Conservation (phyloP, 2,797 vertebrate species). For the Helarctos malayanus region DNA sequence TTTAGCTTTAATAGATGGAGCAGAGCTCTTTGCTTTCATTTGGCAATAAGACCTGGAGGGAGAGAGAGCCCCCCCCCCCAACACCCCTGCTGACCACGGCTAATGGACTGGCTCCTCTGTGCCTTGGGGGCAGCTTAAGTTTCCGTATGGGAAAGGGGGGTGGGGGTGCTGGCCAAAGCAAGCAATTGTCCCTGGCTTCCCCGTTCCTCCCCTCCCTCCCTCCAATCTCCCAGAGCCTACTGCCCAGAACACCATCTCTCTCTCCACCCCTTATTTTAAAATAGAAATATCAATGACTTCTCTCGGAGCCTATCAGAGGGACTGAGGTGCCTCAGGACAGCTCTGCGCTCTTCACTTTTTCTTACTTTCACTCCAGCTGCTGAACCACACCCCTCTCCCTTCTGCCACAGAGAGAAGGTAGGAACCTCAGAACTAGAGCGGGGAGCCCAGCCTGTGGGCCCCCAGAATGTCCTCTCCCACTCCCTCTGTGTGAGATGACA, state of each 20-base stretch:
- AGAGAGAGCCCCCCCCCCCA: background rate
- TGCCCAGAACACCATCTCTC: constrained; percentile 34
- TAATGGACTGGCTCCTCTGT: constrained; percentile 77
- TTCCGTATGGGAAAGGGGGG: constrained; percentile 70
- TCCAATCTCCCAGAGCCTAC: constrained; percentile 12
- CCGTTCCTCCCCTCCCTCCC: background rate
- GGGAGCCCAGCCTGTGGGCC: background rate
- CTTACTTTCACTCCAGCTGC: constrained; percentile 25
- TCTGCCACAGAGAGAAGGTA: background rate
- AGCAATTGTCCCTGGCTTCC: constrained; percentile 61
- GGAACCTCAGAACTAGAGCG: background rate
- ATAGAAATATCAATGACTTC: constrained; percentile 70
- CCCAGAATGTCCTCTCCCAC: background rate
- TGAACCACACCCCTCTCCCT: background rate
- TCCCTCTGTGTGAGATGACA: background rate
- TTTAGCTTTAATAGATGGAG: constrained; percentile 13
- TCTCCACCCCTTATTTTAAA: constrained; percentile 64
- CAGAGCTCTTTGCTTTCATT: constrained; percentile 62
- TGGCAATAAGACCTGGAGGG: constrained; percentile 70
- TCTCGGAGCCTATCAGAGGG: constrained; percentile 51
- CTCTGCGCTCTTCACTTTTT: background rate
- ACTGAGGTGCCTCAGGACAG: background rate
- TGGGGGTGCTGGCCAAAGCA: constrained; percentile 20
- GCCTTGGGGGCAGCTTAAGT: constrained; percentile 82
- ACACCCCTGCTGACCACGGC: constrained; percentile 57